Base-by-base conservation (phyloP, 2,888 invertebrate genomes). In the Leuctra nigra region DNA sequence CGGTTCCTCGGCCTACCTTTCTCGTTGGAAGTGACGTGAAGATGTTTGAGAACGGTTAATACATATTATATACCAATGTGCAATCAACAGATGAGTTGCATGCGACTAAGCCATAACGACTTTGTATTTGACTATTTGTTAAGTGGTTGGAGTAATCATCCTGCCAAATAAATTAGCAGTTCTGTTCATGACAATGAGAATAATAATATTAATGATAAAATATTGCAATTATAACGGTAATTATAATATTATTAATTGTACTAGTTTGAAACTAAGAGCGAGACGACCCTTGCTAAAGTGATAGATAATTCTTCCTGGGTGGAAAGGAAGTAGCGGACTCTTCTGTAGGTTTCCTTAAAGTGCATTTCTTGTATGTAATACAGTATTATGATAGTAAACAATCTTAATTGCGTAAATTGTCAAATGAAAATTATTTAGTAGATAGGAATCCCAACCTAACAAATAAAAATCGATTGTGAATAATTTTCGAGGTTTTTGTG, bases 361-460 rank as follows among this genome's bases (percentile, higher is more conserved):
- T 87, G 87, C 87, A 87, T 87, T 87, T 87, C 87, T 85, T 86
- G 84, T 86, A 86, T 86, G 84, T 86, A 85, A 86, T 86, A 86
- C 86, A 86, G 86, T 86, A 86, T 86, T 86, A 86, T 83, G 74
- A 82, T 83, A 83, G 80, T 74, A 72, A 69, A 70, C 33, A 60
- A 56, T 39, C 25, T 54, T 57, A 53, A 53, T 53, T 57, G 53
- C 53, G 25, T 54, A 25, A 46, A 44, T 55, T 55, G 29, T 29
- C 29, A 7, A 29, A 6, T 6, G 29, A 7, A 7, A 29, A 7
- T 29, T 7, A 7, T 29, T 29, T 6, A 29, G 29, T 29, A 29
- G 29, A 29, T 11, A 7, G 11, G 29, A 6, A 29, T 7, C 29
- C 29, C 29, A 7, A 6, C 6, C 11, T 29, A 29, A 29, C 29